Conservation (phyloP, 2,888 invertebrate genomes). For the Epinotia demarniana region DNA sequence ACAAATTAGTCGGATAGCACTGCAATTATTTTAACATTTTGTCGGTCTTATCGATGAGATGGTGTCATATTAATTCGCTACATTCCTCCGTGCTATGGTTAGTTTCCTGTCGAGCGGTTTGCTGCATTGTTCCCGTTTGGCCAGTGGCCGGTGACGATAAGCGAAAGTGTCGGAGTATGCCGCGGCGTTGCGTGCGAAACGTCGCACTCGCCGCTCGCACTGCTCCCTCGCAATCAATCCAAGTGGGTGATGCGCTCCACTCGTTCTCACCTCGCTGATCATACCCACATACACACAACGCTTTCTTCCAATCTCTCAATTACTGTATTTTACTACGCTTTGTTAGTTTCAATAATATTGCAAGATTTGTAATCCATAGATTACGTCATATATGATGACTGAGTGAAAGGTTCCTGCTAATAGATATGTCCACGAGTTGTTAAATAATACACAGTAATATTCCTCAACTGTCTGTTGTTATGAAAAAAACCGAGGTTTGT, state of each 20-base stretch:
- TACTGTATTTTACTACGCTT: constrained; percentile 57
- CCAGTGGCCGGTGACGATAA: constrained; percentile 51
- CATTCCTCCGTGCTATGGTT: constrained; percentile 31
- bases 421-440: constrained; percentile 33
- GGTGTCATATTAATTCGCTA: constrained; percentile 30
- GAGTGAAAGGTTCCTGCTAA: constrained; percentile 55
- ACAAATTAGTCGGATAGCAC: neutral
- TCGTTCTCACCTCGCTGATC: constrained; percentile 57
- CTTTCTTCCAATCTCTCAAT: constrained; percentile 65
- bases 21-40: constrained; percentile 3
- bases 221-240: constrained; percentile 49
- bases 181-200: constrained; percentile 46
- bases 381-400: constrained; percentile 50
- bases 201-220: constrained; percentile 48
- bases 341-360: constrained; percentile 51
- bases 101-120: constrained; percentile 37
- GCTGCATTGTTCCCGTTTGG: constrained; percentile 37
- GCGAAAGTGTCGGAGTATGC: constrained; percentile 68
- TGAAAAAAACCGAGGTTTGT: constrained; percentile 24
- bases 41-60: neutral
- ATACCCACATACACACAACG: constrained; percentile 58
- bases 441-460: neutral
- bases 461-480: constrained; percentile 43
- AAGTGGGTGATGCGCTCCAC: constrained; percentile 75
- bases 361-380: constrained; percentile 39